Base-by-base conservation (phyloP, 92 coral and sea anemone species). In the Paramuricea clavata region DNA sequence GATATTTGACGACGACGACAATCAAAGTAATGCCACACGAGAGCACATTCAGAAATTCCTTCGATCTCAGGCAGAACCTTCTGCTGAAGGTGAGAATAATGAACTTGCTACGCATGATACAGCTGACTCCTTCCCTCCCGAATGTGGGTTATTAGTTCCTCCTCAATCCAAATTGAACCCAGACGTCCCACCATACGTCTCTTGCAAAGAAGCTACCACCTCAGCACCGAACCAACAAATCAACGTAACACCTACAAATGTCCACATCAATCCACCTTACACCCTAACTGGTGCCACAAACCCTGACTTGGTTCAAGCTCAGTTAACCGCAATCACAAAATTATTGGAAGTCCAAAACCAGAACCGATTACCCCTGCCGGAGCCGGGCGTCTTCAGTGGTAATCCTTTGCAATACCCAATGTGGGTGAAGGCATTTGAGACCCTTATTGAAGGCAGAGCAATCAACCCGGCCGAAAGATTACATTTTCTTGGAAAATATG, bases 401-500 rank as follows among this genome's bases (percentile, higher is more conserved):
- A 9, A 68, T 27, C 74, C 41, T 1, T 34, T 68, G 74, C 32
- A 35, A 11, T 68, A n/a, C n/a, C n/a, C n/a, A n/a, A n/a, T n/a
- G n/a, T n/a, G n/a, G n/a, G n/a, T n/a, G n/a, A n/a, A n/a, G n/a
- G n/a, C n/a, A n/a, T n/a, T 71, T 21, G 77, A 71, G 31, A 71
- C 77, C 15, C 77, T 71, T 6, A 71, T 71, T 5, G 77, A 71
- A 71, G 25, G 77, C 1, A 1, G 77, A 21, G 77, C 77, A 0
- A 42, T 71, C 8, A 35, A 42, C 8, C 50, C 77, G 0, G 71
- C 84, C 5, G 74, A 79, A 23, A 56, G 49, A 79, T 19, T 79
- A 6, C 84, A 79, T 23, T 79, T 56, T 54, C 21, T 76, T 6
- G 81, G 81, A 43, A 76, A 49, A 27, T 6, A 76, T 26, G 81